Base-by-base conservation (phyloP, 2,113 vertebrate genomes). In the Callionymus lyra region DNA sequence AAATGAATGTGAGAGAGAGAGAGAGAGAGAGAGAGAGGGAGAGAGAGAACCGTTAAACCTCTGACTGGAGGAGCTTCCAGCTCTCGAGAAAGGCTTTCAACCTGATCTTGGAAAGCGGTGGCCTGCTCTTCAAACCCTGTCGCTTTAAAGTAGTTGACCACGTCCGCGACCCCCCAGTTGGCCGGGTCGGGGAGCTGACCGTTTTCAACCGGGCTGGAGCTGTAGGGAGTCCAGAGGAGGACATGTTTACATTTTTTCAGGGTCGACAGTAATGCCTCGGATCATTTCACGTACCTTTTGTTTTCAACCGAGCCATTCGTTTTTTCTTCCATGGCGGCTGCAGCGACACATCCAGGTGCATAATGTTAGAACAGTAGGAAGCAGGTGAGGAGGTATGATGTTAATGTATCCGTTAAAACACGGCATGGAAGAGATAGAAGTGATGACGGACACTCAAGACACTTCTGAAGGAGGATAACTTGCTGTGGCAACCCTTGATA, bases 51-150 rank as follows among this genome's bases (percentile, higher is more conserved):
- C n/a, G n/a, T n/a, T 38, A 31, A 8, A 12, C 9, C 48, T 50
- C 6, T 2, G 10, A 48, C 16, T 12, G 18, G 16, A 11, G 49
- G n/a, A 12, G 41, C 17, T 6, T 31, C n/a, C n/a, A n/a, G n/a
- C n/a, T n/a, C n/a, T n/a, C n/a, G n/a, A n/a, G n/a, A n/a, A n/a
- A n/a, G n/a, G n/a, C n/a, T 1, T 59, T 75, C 82, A 15, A 98
- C 95, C 95, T 98, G 95, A 75, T 98, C 93, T 73, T 94, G 92
- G 65, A 98, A 98, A 70, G 88, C 94, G 6, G 10, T 87, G 44
- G 95, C 92, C 82, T 98, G 94, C 66, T 98, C 95, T 66, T 95
- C 95, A 63, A 98, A 98, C 74, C 95, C 95, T 37, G 86, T 93
- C 34, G 89, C 90, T 85, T 90, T 92, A 74, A 98, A 97, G 73